Conservation (phyloP, 1,140 invertebrate genomes). For the Probaryconus sp. region DNA sequence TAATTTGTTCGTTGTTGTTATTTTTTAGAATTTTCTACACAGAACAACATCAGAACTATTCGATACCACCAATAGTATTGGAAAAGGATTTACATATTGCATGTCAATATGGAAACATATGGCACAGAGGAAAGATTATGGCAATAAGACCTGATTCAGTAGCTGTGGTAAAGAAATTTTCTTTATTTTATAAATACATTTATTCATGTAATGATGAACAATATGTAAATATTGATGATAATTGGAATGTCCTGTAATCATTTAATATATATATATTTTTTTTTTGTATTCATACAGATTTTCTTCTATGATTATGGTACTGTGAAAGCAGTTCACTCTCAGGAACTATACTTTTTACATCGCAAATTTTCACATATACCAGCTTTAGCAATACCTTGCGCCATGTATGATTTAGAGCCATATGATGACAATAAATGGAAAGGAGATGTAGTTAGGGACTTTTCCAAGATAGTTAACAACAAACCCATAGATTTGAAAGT, state of each 20-base stretch:
- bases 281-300: slow-evolving; percentile 62
- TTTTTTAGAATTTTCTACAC: slow-evolving; percentile 68
- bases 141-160: slow-evolving; percentile 63
- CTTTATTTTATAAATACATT: not conserved
- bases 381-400: slow-evolving; percentile 73
- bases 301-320: slow-evolving; percentile 75
- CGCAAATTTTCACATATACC: slow-evolving; percentile 66
- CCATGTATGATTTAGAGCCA: slow-evolving; percentile 67
- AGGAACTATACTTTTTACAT: slow-evolving; percentile 67
- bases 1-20: slow-evolving; percentile 18
- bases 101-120: slow-evolving; percentile 65
- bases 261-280: slow-evolving; percentile 6
- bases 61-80: slow-evolving; percentile 65
- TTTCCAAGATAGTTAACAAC: no score
- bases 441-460: no score
- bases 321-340: slow-evolving; percentile 59
- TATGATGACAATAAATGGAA: slow-evolving; percentile 56
- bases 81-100: slow-evolving; percentile 70
- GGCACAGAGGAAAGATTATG: slow-evolving; percentile 73
- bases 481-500: no score
- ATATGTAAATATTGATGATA: slow-evolving; percentile 1
- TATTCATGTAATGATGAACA: slow-evolving; percentile 19
- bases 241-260: not conserved
- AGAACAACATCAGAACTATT: slow-evolving; percentile 36
- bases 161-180: slow-evolving; percentile 49